phyloP scores from a whole-genome alignment of 2,888 invertebrate genomes.

The Harpalus rubripes region DNA sequence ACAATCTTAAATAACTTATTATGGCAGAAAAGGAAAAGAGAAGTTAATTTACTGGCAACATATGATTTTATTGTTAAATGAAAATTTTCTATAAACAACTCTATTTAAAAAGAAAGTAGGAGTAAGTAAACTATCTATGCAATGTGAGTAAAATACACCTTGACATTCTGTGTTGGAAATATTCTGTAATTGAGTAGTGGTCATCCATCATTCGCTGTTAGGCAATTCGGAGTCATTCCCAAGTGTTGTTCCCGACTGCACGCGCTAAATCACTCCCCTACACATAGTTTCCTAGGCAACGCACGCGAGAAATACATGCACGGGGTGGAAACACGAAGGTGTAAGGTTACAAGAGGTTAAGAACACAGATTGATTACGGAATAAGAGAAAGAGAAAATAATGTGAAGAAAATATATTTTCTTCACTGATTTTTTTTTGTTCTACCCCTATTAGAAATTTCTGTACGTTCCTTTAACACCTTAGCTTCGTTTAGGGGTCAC shows the following conservation, averaged over 20 bases:
- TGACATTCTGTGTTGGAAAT: slow-evolving; percentile 55
- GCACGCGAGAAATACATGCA: slow-evolving; percentile 7
- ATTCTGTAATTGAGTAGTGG: slow-evolving; percentile 63
- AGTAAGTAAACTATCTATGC: slow-evolving; percentile 4
- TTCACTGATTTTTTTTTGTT: no score
- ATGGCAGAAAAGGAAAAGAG: not conserved
- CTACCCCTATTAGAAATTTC: no score
- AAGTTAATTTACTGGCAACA: not conserved
- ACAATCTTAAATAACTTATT: not conserved
- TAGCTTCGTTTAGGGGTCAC: no score
- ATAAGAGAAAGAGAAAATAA: not conserved
- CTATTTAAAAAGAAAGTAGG: no score
- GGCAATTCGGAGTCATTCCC: slow-evolving; percentile 36
- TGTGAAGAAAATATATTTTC: not conserved
- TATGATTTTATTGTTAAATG: no score
- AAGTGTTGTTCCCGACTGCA: slow-evolving; percentile 53
- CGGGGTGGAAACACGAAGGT: slow-evolving; percentile 36
- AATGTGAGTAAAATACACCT: slow-evolving; percentile 21
- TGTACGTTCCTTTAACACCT: no score
- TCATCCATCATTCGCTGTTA: slow-evolving; percentile 53
- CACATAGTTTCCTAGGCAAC: slow-evolving; percentile 17
- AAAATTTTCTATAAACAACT: no score
- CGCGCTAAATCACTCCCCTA: slow-evolving; percentile 60
- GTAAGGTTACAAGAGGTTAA: slow-evolving; percentile 22
- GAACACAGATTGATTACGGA: not conserved